phyloP scores from a whole-genome alignment of 2,888 invertebrate species.

The Molorchus minor region DNA sequence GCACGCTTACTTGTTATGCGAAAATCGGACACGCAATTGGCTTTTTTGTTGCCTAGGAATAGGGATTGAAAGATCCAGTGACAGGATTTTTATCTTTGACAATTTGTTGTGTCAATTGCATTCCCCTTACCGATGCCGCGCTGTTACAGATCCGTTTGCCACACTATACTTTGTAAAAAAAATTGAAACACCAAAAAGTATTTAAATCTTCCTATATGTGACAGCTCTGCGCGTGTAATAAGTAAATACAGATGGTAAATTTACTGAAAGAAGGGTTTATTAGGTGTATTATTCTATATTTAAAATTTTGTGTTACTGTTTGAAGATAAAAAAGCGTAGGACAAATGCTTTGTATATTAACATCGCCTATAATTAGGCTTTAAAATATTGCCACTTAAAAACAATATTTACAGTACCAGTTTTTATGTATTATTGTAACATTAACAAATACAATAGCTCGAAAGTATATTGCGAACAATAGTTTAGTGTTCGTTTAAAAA shows the following conservation, averaged over 20 bases:
- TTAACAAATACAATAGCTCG: conserved; percentile 2
- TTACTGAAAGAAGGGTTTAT: neutral
- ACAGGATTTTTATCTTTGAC: too few relatives aligned
- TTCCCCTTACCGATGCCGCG: too few relatives aligned
- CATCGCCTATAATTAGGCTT: conserved; percentile 12
- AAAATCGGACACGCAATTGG: too few relatives aligned
- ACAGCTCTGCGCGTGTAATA: too few relatives aligned
- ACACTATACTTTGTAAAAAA: too few relatives aligned
- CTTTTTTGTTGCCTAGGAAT: too few relatives aligned
- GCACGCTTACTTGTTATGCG: too few relatives aligned
- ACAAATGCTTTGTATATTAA: conserved; percentile 20
- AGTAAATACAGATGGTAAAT: neutral
- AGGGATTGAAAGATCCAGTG: too few relatives aligned
- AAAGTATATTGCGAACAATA: neutral
- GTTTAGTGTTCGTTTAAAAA: neutral
- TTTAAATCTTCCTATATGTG: too few relatives aligned
- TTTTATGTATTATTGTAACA: conserved; percentile 12
- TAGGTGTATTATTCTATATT: conserved; percentile 13
- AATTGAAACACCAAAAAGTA: too few relatives aligned
- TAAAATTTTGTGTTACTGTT: conserved; percentile 11
- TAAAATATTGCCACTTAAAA: conserved; percentile 18
- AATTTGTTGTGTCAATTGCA: too few relatives aligned
- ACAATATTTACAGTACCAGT: conserved; percentile 13
- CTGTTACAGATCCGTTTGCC: too few relatives aligned
- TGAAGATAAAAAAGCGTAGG: conserved; percentile 12